Conservation (phyloP, 1,140 invertebrate species). For the Hypsibius dujardini region DNA sequence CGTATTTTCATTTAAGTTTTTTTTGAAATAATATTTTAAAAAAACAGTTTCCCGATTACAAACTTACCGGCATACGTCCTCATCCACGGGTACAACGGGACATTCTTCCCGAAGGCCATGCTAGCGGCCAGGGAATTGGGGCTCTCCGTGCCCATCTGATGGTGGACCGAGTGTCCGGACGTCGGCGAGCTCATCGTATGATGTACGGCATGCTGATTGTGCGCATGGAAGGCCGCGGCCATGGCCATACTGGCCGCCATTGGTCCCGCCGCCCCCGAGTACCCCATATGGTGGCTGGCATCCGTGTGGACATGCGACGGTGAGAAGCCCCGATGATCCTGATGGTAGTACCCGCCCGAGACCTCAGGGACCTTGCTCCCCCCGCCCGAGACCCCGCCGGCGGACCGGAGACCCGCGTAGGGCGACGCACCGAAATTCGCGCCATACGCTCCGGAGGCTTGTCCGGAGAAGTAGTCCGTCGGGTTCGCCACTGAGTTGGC, state of each 20-base stretch:
- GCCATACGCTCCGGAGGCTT: background rate
- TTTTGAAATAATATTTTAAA: no score
- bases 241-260: conserved; percentile 17
- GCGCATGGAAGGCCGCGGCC: conserved; percentile 6
- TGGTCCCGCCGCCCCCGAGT: background rate
- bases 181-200: background rate
- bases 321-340: background rate
- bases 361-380: background rate
- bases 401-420: conserved; percentile 3
- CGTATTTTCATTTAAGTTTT: no score
- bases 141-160: background rate
- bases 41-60: background rate
- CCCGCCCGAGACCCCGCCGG: background rate
- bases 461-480: background rate
- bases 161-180: background rate
- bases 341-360: background rate
- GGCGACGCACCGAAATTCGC: background rate
- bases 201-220: background rate
- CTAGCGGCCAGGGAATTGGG: background rate
- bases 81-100: conserved; percentile 86
- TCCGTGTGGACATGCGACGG: background rate
- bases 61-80: conserved; percentile 84
- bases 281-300: background rate
- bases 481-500: conserved; percentile 4
- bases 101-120: background rate